Conservation (phyloP, 2,888 invertebrate species). For the Lasioglossum marginatum region DNA sequence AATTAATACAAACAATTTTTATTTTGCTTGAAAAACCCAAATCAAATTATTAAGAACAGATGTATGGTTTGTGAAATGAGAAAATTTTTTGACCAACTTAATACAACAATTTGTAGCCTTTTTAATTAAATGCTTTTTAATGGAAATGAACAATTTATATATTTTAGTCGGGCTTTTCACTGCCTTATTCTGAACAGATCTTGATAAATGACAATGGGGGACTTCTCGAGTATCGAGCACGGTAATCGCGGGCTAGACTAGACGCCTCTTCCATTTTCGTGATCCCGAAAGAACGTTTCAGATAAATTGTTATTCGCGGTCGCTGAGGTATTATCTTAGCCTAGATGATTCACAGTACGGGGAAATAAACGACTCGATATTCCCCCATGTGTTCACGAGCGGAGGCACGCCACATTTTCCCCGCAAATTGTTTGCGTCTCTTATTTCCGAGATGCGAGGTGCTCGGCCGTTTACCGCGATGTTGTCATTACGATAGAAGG, state of each 20-base stretch:
- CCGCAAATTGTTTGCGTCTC: conserved; percentile 61
- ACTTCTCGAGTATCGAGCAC: background rate
- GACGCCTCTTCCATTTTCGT: conserved; percentile 14
- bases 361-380: conserved; percentile 50
- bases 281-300: conserved; percentile 15
- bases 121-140: background rate
- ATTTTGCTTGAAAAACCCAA: background rate
- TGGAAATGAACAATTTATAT: background rate
- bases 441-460: conserved; percentile 44
- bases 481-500: conserved; percentile 11
- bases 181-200: background rate
- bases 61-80: background rate
- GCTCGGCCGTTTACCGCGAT: conserved; percentile 27
- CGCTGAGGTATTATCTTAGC: conserved; percentile 36
- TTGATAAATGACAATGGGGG: background rate
- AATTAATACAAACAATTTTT: background rate
- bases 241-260: conserved; percentile 19
- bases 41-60: background rate
- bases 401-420: conserved; percentile 35
- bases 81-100: background rate
- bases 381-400: conserved; percentile 35
- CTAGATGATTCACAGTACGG: conserved; percentile 45
- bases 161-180: background rate
- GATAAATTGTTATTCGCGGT: conserved; percentile 45
- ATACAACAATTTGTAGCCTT: no score